These are phyloP conservation scores for Drosophila kohkoa DNA, from an alignment of 1,140 invertebrate species.

Conservation along the genomic window DNA sequence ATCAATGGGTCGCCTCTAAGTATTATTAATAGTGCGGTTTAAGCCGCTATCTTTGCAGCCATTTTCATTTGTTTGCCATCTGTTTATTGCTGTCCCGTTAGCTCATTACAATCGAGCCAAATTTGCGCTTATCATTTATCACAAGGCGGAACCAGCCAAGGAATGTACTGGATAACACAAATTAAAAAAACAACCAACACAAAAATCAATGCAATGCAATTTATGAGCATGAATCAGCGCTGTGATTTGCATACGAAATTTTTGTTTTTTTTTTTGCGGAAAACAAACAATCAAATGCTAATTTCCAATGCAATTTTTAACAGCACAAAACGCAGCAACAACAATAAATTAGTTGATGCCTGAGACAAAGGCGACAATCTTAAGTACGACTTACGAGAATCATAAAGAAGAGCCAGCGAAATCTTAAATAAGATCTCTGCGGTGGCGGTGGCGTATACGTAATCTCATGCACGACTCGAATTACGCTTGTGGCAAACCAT, in stretches of 20 bases:
- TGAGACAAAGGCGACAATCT: conserved; percentile 54
- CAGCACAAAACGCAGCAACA: conserved; percentile 21
- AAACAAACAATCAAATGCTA: conserved; percentile 69
- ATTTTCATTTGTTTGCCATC: conserved; percentile 37
- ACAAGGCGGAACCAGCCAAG: conserved; percentile 24
- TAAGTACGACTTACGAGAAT: conserved; percentile 29
- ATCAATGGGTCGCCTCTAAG: conserved; percentile 65
- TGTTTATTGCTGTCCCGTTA: conserved; percentile 26
- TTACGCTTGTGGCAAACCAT: conserved; percentile 44
- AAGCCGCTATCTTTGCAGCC: conserved; percentile 21
- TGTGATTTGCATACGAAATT: conserved; percentile 46
- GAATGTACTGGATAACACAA: conserved; percentile 11
- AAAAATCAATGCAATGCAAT: conserved; percentile 61
- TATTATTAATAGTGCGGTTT: conserved; percentile 76
- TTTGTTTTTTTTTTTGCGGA: conserved; percentile 15
- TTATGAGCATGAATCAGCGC: conserved; percentile 46
- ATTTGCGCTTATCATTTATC: conserved; percentile 67
- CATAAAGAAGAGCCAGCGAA: conserved; percentile 50
- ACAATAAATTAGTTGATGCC: conserved; percentile 48
- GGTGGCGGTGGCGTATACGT: conserved; percentile 66
- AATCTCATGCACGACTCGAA: conserved; percentile 58
- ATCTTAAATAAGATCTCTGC: conserved; percentile 70
- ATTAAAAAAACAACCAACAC: conserved; percentile 20
- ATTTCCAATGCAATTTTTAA: conserved; percentile 68
- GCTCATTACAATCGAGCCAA: conserved; percentile 59